These are phyloP conservation scores for Hydropsyche tenuis DNA, from an alignment of 1,140 invertebrate genomes.

Conservation along the genomic window DNA sequence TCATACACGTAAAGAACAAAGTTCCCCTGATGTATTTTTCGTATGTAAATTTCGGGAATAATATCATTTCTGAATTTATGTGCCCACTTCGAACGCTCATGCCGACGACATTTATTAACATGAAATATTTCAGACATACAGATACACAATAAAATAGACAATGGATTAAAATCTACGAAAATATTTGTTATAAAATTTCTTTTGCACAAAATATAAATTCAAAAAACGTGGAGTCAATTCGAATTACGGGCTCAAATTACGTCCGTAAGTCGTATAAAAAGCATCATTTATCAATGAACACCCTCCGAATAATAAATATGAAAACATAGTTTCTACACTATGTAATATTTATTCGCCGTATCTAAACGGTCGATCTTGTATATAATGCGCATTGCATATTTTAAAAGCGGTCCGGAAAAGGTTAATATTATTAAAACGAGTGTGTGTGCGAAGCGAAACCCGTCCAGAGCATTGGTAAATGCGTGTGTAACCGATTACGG, in stretches of 20 bases:
- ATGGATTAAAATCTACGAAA: too few species aligned
- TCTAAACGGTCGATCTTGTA: too few species aligned
- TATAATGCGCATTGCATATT: too few species aligned
- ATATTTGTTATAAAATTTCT: neutral
- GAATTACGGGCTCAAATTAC: neutral
- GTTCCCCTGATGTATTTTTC: constrained; percentile 13
- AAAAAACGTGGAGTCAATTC: neutral
- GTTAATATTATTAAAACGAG: too few species aligned
- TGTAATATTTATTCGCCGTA: too few species aligned
- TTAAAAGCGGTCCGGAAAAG: too few species aligned
- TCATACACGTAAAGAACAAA: neutral
- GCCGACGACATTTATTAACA: constrained; percentile 19
- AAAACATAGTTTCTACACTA: too few species aligned
- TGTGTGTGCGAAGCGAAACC: too few species aligned
- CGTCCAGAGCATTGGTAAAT: too few species aligned
- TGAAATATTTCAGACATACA: constrained; percentile 22
- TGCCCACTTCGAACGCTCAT: constrained; percentile 25
- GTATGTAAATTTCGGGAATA: constrained; percentile 32
- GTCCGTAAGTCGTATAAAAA: neutral
- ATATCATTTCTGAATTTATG: constrained; percentile 31
- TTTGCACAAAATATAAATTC: too few species aligned
- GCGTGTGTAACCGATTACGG: too few species aligned
- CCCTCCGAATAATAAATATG: neutral
- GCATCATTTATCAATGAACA: neutral
- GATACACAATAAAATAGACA: neutral